phyloP scores from a whole-genome alignment of 2,113 vertebrate genomes.

The Erpornis zantholeuca region DNA sequence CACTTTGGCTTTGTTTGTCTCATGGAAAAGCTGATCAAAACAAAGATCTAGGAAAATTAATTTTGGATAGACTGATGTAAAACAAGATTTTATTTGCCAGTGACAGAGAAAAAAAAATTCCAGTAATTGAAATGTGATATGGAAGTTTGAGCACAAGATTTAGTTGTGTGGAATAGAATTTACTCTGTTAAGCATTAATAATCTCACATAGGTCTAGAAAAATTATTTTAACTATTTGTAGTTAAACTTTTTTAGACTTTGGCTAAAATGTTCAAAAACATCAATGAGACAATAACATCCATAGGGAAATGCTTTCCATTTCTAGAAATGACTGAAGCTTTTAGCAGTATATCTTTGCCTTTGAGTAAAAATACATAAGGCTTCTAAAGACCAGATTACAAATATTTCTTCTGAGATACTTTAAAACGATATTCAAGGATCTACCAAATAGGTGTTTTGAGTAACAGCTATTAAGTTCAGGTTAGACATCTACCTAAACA shows the following conservation, averaged over 20 bases:
- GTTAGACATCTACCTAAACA: background rate
- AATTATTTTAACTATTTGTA: background rate
- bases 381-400: background rate
- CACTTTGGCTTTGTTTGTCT: background rate
- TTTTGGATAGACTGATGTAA: conserved; percentile 21
- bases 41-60: conserved; percentile 26
- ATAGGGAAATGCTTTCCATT: background rate
- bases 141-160: background rate
- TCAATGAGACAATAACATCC: background rate
- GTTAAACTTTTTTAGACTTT: background rate
- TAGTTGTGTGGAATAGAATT: background rate
- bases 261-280: background rate
- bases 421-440: background rate
- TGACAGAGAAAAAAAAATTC: background rate
- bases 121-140: background rate
- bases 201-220: background rate
- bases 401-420: background rate
- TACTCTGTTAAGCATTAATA: background rate
- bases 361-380: background rate
- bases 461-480: background rate
- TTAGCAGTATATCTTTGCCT: background rate
- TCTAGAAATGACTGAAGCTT: background rate
- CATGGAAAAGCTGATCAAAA: conserved; percentile 14
- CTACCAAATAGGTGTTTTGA: background rate
- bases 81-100: conserved; percentile 10